Conservation (phyloP, 2,113 vertebrate species). For the Centropus bengalensis region DNA sequence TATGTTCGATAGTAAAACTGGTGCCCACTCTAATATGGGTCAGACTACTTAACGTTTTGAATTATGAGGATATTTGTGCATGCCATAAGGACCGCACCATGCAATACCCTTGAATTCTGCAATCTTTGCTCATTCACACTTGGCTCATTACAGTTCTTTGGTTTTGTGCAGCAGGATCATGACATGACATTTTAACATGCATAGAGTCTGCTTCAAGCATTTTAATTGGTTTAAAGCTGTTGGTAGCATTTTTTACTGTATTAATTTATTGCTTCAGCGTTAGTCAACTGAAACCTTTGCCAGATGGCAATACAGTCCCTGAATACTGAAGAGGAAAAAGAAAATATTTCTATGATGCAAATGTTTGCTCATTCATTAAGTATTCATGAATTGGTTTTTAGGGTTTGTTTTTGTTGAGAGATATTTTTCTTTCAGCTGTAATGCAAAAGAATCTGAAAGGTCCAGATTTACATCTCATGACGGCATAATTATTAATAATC, state of each 20-base stretch:
- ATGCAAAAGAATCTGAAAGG: constrained; percentile 23
- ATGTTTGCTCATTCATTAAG: constrained; percentile 66
- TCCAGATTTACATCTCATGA: constrained; percentile 31
- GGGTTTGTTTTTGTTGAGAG: background rate
- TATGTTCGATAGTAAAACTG: background rate
- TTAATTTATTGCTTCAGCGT: constrained; percentile 77
- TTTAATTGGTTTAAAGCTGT: constrained; percentile 79
- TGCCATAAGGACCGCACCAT: background rate
- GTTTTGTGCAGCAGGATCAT: constrained; percentile 60
- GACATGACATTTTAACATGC: constrained; percentile 76
- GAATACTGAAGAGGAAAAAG: constrained; percentile 67
- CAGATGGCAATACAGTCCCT: constrained; percentile 70
- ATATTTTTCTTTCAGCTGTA: constrained; percentile 31
- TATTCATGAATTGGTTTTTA: constrained; percentile 62
- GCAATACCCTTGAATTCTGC: constrained; percentile 2
- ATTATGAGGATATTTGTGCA: background rate
- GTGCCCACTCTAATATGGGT: background rate
- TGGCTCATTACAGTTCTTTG: constrained; percentile 60
- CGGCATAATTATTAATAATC: constrained; percentile 51
- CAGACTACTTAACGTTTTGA: background rate
- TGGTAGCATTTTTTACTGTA: constrained; percentile 76
- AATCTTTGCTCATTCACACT: constrained; percentile 38
- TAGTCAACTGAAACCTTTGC: constrained; percentile 78
- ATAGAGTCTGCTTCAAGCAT: constrained; percentile 36
- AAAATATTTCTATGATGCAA: constrained; percentile 72